These are phyloP conservation scores for Vanacampus margaritifer DNA, from an alignment of 2,113 vertebrate species.

Conservation along the genomic window DNA sequence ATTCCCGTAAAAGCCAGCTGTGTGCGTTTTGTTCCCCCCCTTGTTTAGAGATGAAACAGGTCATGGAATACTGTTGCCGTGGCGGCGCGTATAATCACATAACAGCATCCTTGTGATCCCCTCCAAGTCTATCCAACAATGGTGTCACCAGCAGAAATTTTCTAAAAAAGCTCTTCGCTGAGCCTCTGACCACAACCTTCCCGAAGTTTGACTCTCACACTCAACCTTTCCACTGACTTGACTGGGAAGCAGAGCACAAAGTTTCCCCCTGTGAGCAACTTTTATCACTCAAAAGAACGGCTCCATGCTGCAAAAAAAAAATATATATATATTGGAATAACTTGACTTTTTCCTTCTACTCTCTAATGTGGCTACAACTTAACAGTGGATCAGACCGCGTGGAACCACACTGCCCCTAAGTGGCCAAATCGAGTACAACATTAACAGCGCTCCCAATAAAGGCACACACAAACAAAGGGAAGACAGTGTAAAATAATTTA, in stretches of 20 bases:
- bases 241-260: conserved; percentile 19
- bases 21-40: neutral
- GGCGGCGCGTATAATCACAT: neutral
- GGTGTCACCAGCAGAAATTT: conserved; percentile 30
- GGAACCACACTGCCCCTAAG: too few relatives aligned
- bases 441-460: too few relatives aligned
- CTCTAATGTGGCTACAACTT: too few relatives aligned
- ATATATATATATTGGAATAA: too few relatives aligned
- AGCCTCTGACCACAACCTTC: conserved; percentile 38
- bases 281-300: too few relatives aligned
- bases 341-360: too few relatives aligned
- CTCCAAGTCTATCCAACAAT: conserved; percentile 12
- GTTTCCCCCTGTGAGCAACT: neutral
- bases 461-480: too few relatives aligned
- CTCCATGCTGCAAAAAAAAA: too few relatives aligned
- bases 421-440: too few relatives aligned
- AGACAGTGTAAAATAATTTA: too few relatives aligned
- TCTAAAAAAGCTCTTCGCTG: conserved; percentile 20
- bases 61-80: neutral
- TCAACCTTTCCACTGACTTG: conserved; percentile 27
- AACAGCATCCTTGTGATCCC: conserved; percentile 7
- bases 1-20: neutral
- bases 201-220: conserved; percentile 36
- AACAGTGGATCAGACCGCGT: too few relatives aligned
- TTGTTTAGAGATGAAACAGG: neutral